Conservation (phyloP, 2,113 vertebrate genomes). For the Melospiza melodia region DNA sequence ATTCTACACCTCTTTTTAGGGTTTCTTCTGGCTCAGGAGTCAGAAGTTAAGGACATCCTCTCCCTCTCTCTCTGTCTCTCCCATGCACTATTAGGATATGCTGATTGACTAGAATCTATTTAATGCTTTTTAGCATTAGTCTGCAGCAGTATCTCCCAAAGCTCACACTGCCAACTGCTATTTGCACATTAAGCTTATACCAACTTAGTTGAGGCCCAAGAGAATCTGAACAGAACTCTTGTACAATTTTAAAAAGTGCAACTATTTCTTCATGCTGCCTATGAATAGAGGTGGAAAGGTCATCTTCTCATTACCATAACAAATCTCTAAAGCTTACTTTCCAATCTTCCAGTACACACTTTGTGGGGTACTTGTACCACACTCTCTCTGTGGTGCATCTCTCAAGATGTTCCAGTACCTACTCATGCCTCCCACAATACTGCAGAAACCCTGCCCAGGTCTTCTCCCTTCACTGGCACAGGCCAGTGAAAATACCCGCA, state of each 20-base stretch:
- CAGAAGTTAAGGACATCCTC: background rate
- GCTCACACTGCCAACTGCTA: background rate
- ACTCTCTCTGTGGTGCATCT: background rate
- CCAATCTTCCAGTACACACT: background rate
- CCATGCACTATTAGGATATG: background rate
- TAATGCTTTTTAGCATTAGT: background rate
- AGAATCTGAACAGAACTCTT: background rate
- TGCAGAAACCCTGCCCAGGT: background rate
- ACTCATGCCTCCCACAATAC: background rate
- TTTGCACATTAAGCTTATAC: background rate
- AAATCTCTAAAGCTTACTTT: background rate
- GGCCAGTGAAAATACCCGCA: background rate
- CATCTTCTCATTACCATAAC: background rate
- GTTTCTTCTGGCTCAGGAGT: background rate
- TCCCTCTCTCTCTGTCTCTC: background rate
- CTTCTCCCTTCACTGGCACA: background rate
- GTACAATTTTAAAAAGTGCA: background rate
- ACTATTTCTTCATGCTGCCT: background rate
- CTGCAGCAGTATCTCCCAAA: background rate
- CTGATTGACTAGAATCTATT: background rate
- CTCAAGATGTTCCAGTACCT: background rate
- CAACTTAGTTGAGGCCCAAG: background rate
- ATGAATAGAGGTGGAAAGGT: background rate
- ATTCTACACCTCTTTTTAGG: background rate
- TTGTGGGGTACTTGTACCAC: fast-evolving